phyloP scores from a whole-genome alignment of 1,140 invertebrate species.

The Neotoxoptera formosana region DNA sequence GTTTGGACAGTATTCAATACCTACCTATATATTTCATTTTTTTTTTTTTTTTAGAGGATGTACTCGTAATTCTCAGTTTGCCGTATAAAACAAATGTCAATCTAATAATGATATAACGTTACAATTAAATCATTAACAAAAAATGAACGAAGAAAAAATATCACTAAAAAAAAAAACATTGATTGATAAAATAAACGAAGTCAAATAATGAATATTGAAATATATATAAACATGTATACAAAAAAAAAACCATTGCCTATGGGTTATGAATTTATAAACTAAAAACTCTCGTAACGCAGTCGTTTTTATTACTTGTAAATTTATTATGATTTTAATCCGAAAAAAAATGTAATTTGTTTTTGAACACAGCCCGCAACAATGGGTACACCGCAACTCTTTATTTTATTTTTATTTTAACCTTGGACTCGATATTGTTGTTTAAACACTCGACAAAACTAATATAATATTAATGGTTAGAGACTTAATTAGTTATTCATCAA shows the following conservation, averaged over 20 bases:
- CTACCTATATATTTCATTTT: no score
- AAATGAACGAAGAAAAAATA: slow-evolving; percentile 5
- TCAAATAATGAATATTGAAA: slow-evolving; percentile 29
- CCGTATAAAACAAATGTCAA: background rate
- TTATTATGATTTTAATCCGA: slow-evolving; percentile 34
- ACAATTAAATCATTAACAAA: background rate
- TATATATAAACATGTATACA: background rate
- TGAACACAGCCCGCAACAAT: background rate
- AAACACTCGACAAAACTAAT: slow-evolving; percentile 20
- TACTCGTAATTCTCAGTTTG: background rate
- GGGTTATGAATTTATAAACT: slow-evolving; percentile 43
- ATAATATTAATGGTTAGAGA: slow-evolving; percentile 46
- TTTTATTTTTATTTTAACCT: slow-evolving; percentile 21
- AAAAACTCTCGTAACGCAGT: background rate
- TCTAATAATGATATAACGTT: background rate
- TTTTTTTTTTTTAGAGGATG: no score
- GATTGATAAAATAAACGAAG: background rate
- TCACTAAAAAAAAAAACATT: background rate
- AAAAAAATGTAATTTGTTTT: slow-evolving; percentile 45
- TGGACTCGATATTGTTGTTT: slow-evolving; percentile 25
- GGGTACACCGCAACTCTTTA: background rate
- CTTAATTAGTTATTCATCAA: slow-evolving; percentile 43
- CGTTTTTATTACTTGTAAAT: slow-evolving; percentile 23
- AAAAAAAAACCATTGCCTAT: background rate
- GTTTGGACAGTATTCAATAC: background rate